Conservation (phyloP, 1,140 invertebrate genomes). For the Belonocnema kinseyi region DNA sequence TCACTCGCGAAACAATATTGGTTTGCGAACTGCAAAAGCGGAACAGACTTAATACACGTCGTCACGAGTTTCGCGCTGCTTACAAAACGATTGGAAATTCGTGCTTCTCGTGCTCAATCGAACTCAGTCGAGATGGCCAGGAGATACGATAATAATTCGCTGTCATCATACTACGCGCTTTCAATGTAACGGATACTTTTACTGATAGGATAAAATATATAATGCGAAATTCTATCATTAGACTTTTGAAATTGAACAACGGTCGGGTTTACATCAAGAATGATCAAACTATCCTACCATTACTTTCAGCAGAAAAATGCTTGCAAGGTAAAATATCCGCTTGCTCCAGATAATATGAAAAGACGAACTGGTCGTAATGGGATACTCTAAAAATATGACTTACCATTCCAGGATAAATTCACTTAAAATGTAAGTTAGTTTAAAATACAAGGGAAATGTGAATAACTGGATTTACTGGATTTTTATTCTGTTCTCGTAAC, state of each 20-base stretch:
- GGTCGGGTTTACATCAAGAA: too few relatives aligned
- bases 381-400: too few relatives aligned
- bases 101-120: slow-evolving; percentile 45
- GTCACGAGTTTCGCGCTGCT: slow-evolving; percentile 45
- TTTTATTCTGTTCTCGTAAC: too few relatives aligned
- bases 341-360: not conserved
- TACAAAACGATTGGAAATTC: slow-evolving; percentile 52
- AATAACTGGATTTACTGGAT: too few relatives aligned
- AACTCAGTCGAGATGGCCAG: slow-evolving; percentile 40
- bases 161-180: slow-evolving; percentile 27
- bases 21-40: slow-evolving; percentile 34
- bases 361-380: too few relatives aligned
- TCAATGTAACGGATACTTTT: slow-evolving; percentile 14
- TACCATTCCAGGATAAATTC: too few relatives aligned
- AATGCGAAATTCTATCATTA: slow-evolving; percentile 7
- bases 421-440: too few relatives aligned
- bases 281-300: too few relatives aligned
- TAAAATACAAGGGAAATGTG: too few relatives aligned
- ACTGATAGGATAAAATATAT: not conserved
- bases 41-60: slow-evolving; percentile 36
- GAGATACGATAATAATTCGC: slow-evolving; percentile 48
- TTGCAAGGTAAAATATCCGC: too few relatives aligned
- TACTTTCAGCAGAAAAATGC: too few relatives aligned
- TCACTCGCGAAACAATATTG: slow-evolving; percentile 57
- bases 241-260: not conserved